Evolutionary conservation across 2,797 vertebrate genomes (phyloP).

Genomic region (Iguana delicatissima): DNA sequence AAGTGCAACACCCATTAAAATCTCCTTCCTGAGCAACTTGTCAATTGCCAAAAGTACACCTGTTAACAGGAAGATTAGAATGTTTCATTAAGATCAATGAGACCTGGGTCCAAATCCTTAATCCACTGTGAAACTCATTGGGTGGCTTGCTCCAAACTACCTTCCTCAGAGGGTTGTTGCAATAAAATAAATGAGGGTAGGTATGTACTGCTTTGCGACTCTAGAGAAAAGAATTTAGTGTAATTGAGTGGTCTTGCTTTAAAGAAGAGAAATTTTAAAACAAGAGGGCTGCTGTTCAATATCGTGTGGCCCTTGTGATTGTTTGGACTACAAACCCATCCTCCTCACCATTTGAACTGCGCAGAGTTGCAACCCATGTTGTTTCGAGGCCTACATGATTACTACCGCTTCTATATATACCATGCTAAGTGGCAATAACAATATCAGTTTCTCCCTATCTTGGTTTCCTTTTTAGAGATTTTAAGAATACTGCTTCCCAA

Average conservation of each 20-base stretch:
- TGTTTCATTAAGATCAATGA: not conserved
- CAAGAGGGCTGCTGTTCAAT: not conserved
- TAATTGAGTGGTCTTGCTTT: not conserved
- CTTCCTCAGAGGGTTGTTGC: not conserved
- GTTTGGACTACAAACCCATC: too few relatives aligned
- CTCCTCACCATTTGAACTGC: too few relatives aligned
- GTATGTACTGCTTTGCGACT: not conserved
- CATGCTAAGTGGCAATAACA: not conserved
- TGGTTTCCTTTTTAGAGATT: not conserved
- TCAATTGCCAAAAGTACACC: too few relatives aligned
- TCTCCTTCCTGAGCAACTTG: too few relatives aligned
- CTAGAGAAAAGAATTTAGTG: not conserved
- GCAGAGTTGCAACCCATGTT: too few relatives aligned
- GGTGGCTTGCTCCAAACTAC: too few relatives aligned
- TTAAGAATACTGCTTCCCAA: not conserved
- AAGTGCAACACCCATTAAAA: too few relatives aligned
- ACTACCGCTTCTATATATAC: not conserved
- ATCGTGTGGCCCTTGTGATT: too few relatives aligned
- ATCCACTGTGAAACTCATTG: not conserved
- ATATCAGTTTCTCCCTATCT: not conserved
- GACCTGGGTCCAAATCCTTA: not conserved
- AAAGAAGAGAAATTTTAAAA: not conserved
- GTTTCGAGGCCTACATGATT: too few relatives aligned
- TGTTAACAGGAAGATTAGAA: not conserved
- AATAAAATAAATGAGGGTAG: not conserved